Percentiles rank a stretch among this genome's conserved stretches.
Conservation (phyloP, 2,113 vertebrate genomes). For the Upupa epops region DNA sequence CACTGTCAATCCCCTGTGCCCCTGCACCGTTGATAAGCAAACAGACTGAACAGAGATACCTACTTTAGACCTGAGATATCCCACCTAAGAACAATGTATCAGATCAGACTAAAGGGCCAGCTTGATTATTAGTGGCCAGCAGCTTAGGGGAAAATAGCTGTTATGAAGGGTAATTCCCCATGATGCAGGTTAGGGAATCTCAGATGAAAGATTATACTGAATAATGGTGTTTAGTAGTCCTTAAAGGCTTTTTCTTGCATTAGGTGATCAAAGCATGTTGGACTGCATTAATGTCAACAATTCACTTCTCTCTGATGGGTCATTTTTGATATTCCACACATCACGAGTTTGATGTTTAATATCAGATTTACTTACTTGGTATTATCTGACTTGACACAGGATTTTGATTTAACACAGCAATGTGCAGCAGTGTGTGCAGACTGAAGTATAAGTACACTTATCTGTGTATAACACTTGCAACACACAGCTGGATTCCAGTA, state of each 20-base stretch:
- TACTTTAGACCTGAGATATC: background rate
- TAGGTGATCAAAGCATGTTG: background rate
- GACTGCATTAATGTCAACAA: background rate
- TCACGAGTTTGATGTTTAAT: background rate
- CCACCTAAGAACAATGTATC: background rate
- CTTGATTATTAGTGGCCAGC: background rate
- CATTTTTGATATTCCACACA: background rate
- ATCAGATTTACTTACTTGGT: background rate
- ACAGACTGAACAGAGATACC: background rate
- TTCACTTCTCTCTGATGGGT: background rate
- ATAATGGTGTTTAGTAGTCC: background rate
- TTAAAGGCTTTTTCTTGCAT: background rate
- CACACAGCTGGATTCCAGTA: background rate
- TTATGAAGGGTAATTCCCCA: background rate
- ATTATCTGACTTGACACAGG: background rate
- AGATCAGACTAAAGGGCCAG: background rate
- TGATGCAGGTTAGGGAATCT: background rate
- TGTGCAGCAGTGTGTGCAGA: background rate
- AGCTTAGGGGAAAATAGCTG: background rate
- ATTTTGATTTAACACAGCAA: background rate
- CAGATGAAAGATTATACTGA: background rate
- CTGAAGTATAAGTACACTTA: background rate
- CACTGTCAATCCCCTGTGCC: fast-evolving
- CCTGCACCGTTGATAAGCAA: background rate
- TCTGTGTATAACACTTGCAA: background rate